A percentile compares a stretch with the other conserved stretches of the same genome.
Evolutionary conservation across 2,797 vertebrate genomes (phyloP).

Genomic region (Podarcis lilfordi): DNA sequence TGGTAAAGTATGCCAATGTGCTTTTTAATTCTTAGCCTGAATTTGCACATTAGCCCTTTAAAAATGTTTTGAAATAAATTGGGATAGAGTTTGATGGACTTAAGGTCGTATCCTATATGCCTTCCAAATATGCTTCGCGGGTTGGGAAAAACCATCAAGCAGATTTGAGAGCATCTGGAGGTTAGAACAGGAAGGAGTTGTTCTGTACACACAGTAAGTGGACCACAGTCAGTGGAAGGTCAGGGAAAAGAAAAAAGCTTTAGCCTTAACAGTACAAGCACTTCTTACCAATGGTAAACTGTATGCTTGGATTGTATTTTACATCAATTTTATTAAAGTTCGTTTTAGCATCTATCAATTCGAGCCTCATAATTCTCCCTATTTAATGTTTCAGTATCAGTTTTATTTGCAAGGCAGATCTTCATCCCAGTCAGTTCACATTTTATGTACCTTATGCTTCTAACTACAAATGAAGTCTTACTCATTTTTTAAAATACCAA

Average conservation of each 20-base stretch:
- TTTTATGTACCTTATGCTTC: not conserved
- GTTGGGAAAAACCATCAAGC: too few species aligned
- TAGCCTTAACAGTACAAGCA: not conserved
- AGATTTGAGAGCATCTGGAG: too few species aligned
- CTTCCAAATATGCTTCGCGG: too few species aligned
- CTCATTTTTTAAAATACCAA: not conserved
- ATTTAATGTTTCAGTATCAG: not conserved
- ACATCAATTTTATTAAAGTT: not conserved
- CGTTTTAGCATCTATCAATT: not conserved
- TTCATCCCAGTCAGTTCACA: not conserved
- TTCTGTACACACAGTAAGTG: too few species aligned
- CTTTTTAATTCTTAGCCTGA: not conserved
- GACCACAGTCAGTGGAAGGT: not conserved
- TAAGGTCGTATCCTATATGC: too few species aligned
- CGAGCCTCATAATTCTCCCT: not conserved
- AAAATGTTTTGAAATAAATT: not conserved
- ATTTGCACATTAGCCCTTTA: not conserved
- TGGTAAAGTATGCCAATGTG: not conserved
- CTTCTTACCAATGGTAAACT: not conserved
- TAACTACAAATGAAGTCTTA: not conserved
- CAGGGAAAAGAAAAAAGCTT: not conserved
- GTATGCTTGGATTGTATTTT: not conserved
- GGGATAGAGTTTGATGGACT: too few species aligned
- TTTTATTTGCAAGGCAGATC: not conserved
- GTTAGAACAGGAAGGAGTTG: too few species aligned